Evolutionary conservation across 2,113 vertebrate species (phyloP).

Genomic region (Speoplatyrhinus poulsoni): DNA sequence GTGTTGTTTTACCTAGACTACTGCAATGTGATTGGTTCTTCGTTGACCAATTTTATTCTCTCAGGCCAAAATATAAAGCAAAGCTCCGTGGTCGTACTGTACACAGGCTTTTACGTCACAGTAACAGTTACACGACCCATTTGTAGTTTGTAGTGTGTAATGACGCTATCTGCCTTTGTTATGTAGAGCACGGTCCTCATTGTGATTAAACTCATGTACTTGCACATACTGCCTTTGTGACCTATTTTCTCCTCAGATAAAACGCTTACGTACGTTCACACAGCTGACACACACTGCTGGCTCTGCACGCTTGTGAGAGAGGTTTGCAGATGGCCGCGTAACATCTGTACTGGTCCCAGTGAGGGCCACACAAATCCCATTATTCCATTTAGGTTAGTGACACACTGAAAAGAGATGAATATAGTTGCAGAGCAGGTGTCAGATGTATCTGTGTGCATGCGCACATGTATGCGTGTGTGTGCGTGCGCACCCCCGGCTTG

Average conservation of each 20-base stretch:
- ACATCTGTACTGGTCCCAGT: constrained; percentile 63
- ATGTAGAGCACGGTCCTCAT: background rate
- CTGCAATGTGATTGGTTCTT: no score
- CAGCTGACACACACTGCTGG: background rate
- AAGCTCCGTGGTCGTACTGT: no score
- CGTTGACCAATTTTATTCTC: no score
- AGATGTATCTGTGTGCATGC: constrained; percentile 13
- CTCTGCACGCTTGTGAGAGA: constrained; percentile 34
- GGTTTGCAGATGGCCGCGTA: constrained; percentile 57
- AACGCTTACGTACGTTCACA: background rate
- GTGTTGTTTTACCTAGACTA: no score
- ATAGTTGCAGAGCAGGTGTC: constrained; percentile 65
- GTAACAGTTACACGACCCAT: no score
- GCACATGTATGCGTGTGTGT: constrained; percentile 3
- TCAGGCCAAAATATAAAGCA: no score
- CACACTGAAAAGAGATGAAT: constrained; percentile 69
- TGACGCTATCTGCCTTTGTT: no score
- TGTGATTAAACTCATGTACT: background rate
- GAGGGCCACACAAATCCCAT: constrained; percentile 66
- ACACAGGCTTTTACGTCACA: no score
- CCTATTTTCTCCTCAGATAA: no score
- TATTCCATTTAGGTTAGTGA: constrained; percentile 67
- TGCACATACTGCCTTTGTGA: background rate
- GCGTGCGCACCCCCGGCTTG: background rate
- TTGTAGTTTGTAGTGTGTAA: no score